Conservation (phyloP, 2,113 vertebrate genomes). For the Collichthys lucidus region DNA sequence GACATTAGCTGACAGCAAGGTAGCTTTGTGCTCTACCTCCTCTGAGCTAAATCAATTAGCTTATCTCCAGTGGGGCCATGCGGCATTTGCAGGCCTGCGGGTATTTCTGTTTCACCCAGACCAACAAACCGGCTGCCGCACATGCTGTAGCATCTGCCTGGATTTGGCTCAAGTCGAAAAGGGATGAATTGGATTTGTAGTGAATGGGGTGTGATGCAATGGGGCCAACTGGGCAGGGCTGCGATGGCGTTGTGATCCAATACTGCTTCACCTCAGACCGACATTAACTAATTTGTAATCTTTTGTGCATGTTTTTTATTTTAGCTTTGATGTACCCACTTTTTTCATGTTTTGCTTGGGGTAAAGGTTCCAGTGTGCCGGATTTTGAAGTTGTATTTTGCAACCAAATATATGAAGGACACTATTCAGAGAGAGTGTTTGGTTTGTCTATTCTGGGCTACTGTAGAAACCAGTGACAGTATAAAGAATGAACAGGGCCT, state of each 20-base stretch:
- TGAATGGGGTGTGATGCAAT: slow-evolving; percentile 37
- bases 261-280: neutral
- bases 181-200: slow-evolving; percentile 46
- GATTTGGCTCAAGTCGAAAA: slow-evolving; percentile 44
- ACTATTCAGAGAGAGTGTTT: too few species aligned
- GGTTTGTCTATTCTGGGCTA: too few species aligned
- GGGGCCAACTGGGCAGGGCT: slow-evolving; percentile 1
- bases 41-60: slow-evolving; percentile 73
- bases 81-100: slow-evolving; percentile 46
- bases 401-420: too few species aligned
- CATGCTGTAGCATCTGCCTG: slow-evolving; percentile 53
- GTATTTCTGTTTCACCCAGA: slow-evolving; percentile 48
- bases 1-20: slow-evolving; percentile 63
- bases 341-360: neutral
- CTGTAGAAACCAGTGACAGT: too few species aligned
- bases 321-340: neutral
- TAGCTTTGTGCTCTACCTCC: slow-evolving; percentile 53
- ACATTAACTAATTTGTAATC: neutral
- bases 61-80: slow-evolving; percentile 50
- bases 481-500: too few species aligned
- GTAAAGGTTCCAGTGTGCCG: neutral
- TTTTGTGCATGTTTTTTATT: neutral
- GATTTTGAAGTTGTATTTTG: too few species aligned
- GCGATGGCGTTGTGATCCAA: neutral
- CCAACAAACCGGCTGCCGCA: slow-evolving; percentile 37